Conservation (phyloP, 2,113 vertebrate species). For the Poicephalus meyeri region DNA sequence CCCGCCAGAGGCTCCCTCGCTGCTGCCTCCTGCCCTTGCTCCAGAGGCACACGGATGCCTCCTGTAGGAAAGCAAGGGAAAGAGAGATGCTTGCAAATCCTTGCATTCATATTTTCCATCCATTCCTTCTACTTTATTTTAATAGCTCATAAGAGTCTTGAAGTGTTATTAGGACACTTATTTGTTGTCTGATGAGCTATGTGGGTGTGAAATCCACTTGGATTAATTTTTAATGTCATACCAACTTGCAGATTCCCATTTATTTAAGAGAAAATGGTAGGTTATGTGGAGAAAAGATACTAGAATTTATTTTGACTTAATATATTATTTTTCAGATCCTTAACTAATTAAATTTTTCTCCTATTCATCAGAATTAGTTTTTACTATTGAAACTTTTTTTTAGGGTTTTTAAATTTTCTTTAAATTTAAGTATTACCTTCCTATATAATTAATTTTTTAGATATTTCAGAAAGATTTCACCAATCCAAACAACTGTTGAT, state of each 20-base stretch:
- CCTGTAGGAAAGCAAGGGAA: not conserved
- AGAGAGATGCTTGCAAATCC: not conserved
- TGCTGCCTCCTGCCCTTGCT: not conserved
- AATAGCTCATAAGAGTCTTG: accelerated
- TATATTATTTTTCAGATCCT: not conserved
- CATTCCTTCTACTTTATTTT: not conserved
- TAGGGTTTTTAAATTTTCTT: not conserved
- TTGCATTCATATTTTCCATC: accelerated
- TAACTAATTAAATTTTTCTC: not conserved
- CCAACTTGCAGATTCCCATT: not conserved
- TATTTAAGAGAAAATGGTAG: not conserved
- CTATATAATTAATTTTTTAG: not conserved
- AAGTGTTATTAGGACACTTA: not conserved
- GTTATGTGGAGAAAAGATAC: not conserved
- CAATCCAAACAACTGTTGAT: not conserved
- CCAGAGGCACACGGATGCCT: not conserved
- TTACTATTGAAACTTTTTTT: not conserved
- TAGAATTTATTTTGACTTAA: not conserved
- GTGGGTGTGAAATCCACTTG: not conserved
- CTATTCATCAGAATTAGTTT: not conserved
- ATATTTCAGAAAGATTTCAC: not conserved
- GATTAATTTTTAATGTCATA: not conserved
- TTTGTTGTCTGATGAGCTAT: not conserved
- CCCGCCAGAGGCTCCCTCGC: not conserved
- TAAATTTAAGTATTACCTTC: not conserved